Evolutionary conservation across 1,140 invertebrate genomes (phyloP), one percentile per base, ranked within the genome.

Genomic region (Holotrichia oblita): DNA sequence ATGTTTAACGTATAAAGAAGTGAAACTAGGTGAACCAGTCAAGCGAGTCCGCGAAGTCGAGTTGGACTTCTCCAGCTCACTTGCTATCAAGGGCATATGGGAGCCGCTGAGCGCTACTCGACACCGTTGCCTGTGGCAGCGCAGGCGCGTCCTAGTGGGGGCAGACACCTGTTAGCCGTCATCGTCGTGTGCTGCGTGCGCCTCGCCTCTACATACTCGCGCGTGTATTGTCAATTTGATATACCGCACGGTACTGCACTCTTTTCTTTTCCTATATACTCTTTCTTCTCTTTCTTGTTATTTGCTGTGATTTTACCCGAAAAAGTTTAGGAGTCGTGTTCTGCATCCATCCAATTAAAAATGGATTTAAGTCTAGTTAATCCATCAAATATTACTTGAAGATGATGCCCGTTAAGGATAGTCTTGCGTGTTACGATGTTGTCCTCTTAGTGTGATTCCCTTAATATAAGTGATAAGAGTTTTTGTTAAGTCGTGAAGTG

Each of bases 1-100:
- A n/a, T 17, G 48, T 55, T 48, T 48, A 48, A 55, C 4, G 48
- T 55, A 17, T 55, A 55, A 55, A 55, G 48, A 55, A 77, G 59
- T 41, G 74, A 82, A 82, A 82, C 81, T 82, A 82, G 81, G 81
- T 82, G 81, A 82, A 80, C 81, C 72, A 82, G 81, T 82, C 78
- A 74, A 78, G 44, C 72, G 76, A 24, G 72, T 79, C 79, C 74
- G 77, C 73, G 73, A 55, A 77, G 40, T 17, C 72, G 42, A 64
- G 27, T 44, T 22, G 48, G 64, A 77, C 75, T 76, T 79, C 80
- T 78, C 61, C 76, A 79, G 80, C 80, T 81, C 79, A 81, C 79
- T 79, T 81, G 79, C 80, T 81, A 82, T 82, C 81, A 82, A 82
- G 81, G 81, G 81, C 81, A 81, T 72, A 79, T 81, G 79, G 61